Conservation (phyloP, 2,113 vertebrate species). For the Muntiacus reevesi region DNA sequence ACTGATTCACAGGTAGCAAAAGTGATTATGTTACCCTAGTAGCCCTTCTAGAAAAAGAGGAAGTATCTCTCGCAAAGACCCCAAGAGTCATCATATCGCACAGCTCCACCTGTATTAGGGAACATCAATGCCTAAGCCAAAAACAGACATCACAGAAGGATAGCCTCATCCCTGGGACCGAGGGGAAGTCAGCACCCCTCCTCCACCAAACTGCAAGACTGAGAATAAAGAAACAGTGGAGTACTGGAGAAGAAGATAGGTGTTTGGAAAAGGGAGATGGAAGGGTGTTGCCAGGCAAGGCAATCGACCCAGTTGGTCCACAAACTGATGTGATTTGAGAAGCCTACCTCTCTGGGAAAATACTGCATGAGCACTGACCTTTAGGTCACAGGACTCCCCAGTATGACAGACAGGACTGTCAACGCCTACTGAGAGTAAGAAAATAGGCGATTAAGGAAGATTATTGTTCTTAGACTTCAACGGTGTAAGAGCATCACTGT, state of each 20-base stretch:
- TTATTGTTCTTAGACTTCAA: conserved; percentile 13
- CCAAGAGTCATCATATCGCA: neutral
- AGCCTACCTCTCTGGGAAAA: neutral
- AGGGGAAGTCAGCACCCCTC: neutral
- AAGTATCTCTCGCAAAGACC: neutral
- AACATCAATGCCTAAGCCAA: neutral
- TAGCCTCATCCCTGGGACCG: accelerated
- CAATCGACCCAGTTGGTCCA: neutral
- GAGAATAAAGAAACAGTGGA: neutral
- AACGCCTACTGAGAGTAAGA: neutral
- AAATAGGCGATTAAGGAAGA: neutral
- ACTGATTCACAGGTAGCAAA: neutral
- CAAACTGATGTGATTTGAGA: neutral
- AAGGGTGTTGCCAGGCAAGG: neutral
- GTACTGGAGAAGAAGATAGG: neutral
- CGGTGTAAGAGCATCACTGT: neutral
- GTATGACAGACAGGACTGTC: neutral
- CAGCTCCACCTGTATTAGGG: neutral
- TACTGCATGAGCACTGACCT: neutral
- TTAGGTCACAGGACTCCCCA: neutral
- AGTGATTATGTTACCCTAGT: accelerated
- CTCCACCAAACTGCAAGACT: neutral
- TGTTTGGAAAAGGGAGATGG: neutral
- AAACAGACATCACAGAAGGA: neutral
- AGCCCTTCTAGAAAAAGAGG: no score